A percentile compares a stretch with the other conserved stretches of the same genome.
These are phyloP conservation scores for Drosophila miranda DNA, from an alignment of 1,140 invertebrate species.

Conservation along the genomic window DNA sequence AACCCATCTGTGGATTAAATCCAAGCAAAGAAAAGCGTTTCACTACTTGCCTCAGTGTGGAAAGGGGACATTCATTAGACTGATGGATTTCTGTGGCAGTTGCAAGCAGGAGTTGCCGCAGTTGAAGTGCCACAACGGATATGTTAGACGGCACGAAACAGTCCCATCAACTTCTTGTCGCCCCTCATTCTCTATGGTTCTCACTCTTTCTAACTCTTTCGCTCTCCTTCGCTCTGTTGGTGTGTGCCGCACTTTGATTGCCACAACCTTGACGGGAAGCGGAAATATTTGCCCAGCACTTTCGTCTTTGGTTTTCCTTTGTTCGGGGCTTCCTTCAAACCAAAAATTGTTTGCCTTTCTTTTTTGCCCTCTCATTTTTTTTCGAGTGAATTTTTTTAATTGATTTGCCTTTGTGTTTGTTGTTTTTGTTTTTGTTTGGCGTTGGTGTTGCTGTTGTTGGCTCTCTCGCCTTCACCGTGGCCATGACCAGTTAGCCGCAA, in stretches of 20 bases:
- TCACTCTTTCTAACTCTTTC: too few species aligned
- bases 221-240: slow-evolving; percentile 1
- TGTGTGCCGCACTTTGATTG: slow-evolving; percentile 28
- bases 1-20: too few species aligned
- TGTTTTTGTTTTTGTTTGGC: not conserved
- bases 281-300: slow-evolving; percentile 52
- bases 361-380: not conserved
- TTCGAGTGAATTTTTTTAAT: slow-evolving; percentile 66
- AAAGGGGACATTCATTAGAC: too few species aligned
- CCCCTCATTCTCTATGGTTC: too few species aligned
- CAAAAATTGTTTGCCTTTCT: not conserved
- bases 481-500: slow-evolving; percentile 68
- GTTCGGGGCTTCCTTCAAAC: not conserved
- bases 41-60: too few species aligned
- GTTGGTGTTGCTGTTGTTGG: not conserved
- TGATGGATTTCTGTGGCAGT: not conserved
- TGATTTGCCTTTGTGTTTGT: slow-evolving; percentile 61
- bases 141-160: slow-evolving; percentile 64
- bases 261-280: slow-evolving; percentile 46
- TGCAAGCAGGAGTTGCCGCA: slow-evolving; percentile 15
- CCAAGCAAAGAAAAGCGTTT: too few species aligned
- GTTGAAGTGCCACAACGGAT: slow-evolving; percentile 59
- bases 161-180: slow-evolving; percentile 45
- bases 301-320: slow-evolving; percentile 34
- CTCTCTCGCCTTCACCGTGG: slow-evolving; percentile 72